Evolutionary conservation across 2,888 invertebrate genomes (phyloP).

Genomic region (Conus canariensis): DNA sequence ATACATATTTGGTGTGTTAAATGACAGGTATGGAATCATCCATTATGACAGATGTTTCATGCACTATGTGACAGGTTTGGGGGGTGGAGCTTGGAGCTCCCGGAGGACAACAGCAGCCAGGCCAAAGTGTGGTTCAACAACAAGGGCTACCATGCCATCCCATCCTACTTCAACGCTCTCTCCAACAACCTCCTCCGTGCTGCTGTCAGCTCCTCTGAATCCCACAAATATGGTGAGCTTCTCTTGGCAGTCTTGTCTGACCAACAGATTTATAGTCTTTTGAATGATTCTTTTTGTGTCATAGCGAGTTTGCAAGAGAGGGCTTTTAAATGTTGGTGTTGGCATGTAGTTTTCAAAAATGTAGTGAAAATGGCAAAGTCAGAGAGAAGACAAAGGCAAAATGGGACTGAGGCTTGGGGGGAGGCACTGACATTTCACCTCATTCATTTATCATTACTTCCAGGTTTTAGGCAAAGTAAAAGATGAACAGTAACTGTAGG

Average conservation of each 20-base stretch:
- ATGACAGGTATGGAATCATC: too few relatives aligned
- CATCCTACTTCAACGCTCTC: conserved; percentile 78
- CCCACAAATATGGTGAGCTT: conserved; percentile 68
- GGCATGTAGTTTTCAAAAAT: too few relatives aligned
- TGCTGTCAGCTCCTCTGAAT: conserved; percentile 52
- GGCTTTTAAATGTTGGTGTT: too few relatives aligned
- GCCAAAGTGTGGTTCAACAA: conserved; percentile 78
- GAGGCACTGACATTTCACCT: too few relatives aligned
- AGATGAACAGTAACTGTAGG: too few relatives aligned
- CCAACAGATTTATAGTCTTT: not conserved
- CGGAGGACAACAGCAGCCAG: conserved; percentile 45
- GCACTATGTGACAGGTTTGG: conserved; percentile 69
- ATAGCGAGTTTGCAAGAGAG: too few relatives aligned
- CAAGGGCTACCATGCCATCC: conserved; percentile 78
- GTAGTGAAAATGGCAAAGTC: too few relatives aligned
- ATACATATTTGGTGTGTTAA: too few relatives aligned
- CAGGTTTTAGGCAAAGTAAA: too few relatives aligned
- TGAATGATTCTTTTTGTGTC: not conserved
- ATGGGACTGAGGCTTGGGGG: too few relatives aligned
- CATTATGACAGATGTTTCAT: not conserved
- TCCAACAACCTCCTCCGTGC: conserved; percentile 78
- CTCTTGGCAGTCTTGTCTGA: not conserved
- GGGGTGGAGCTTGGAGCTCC: conserved; percentile 70
- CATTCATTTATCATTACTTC: too few relatives aligned
- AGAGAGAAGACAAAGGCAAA: too few relatives aligned